Base-by-base conservation (phyloP, 92 coral and sea anemone genomes). In the Metridium senile region DNA sequence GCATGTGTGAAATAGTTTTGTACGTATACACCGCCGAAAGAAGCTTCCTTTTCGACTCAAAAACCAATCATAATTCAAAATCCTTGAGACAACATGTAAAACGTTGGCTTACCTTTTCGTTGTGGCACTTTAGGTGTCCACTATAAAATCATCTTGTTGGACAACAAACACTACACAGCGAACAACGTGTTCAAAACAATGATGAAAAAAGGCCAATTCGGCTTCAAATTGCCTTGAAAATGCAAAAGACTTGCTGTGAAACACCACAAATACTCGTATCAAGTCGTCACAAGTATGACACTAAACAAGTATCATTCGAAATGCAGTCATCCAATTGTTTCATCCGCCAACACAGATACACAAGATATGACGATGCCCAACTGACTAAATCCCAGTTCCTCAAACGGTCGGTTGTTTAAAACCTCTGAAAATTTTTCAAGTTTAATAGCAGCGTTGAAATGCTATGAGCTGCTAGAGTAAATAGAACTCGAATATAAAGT, bases 381-480 rank as follows among this genome's bases (percentile, higher is more conserved):
- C 13, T 39, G 13, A 39, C 49, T 39, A 39, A 54, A 54, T 3
- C 25, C 59, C 20, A 54, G 59, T 54, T 21, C 25, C 59, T 54
- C 59, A 2, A 20, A 9, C 49, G 3, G 17, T 3, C 59, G 59
- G 59, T 20, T 20, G 33, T 23, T 22, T 59, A 59, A 9, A 26
- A 10, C 32, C 2, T 59, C 68, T 26, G 33, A 33, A 53, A 35
- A 26, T 22, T 68, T 39, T 25, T 32, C 27, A n/a, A 21, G 78
- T 57, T 73, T 58, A 34, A 73, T 73, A 33, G 78, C 57, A 29
- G 78, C 58, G 78, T 29, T 73, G 68, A 73, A 73, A 73, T 58
- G 51, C 67, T 31, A 73, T 58, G 78, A 62, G 67, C 78, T 73
- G 78, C 35, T 57, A 73, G 78, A 33, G 68, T 58, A 73, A 73